Percentiles rank a stretch among this genome's conserved stretches.
These are phyloP conservation scores for Drosophila nr. perissopoda DNA, from an alignment of 2,888 invertebrate genomes.

Conservation along the genomic window DNA sequence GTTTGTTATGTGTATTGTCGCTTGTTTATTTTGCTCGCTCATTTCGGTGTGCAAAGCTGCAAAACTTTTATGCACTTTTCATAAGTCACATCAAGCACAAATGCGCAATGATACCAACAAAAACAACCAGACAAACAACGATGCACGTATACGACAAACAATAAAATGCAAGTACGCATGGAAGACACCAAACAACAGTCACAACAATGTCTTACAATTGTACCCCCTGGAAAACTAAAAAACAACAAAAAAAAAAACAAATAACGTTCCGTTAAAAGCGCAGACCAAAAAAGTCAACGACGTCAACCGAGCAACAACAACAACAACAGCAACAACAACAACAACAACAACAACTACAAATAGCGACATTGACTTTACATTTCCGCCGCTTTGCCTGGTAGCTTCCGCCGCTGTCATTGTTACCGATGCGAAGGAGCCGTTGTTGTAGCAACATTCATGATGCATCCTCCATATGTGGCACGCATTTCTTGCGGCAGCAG, in stretches of 20 bases:
- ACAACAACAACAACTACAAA: constrained; percentile 28
- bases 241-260: not conserved
- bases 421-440: constrained; percentile 42
- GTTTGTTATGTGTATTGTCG: constrained; percentile 17
- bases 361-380: constrained; percentile 75
- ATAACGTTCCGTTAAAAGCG: not conserved
- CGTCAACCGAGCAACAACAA: constrained; percentile 25
- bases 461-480: constrained; percentile 41
- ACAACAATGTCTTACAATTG: constrained; percentile 69
- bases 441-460: constrained; percentile 41
- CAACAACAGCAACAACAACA: constrained; percentile 22
- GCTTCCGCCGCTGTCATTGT: constrained; percentile 61
- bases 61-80: constrained; percentile 73
- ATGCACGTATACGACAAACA: constrained; percentile 57
- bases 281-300: constrained; percentile 13
- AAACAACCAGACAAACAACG: constrained; percentile 36
- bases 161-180: constrained; percentile 45
- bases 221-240: constrained; percentile 10
- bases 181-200: constrained; percentile 52
- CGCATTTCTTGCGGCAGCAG: constrained; percentile 41
- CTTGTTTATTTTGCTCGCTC: constrained; percentile 62
- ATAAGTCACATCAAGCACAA: constrained; percentile 75
- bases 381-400: constrained; percentile 73
- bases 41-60: constrained; percentile 63
- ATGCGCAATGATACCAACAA: constrained; percentile 69